phyloP scores from a whole-genome alignment of 2,797 vertebrate species.

The Poeciliopsis turneri region DNA sequence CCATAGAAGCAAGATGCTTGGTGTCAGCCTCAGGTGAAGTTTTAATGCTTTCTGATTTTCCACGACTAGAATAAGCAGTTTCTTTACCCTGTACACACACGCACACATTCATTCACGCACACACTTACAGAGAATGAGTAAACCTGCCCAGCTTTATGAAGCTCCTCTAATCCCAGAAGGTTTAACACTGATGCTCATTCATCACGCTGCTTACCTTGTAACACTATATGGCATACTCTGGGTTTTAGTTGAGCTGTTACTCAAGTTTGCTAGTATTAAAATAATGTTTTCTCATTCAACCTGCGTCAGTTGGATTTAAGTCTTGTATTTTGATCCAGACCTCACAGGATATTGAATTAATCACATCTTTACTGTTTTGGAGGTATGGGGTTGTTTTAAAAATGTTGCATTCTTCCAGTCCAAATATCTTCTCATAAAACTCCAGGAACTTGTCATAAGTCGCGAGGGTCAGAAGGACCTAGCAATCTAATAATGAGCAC shows the following conservation, averaged over 20 bases:
- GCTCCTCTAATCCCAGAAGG: constrained; percentile 76
- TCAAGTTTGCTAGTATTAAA: constrained; percentile 73
- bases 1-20: constrained; percentile 79
- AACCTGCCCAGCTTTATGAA: constrained; percentile 79
- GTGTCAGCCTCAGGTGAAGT: constrained; percentile 81
- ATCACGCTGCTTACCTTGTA: constrained; percentile 76
- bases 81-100: constrained; percentile 56
- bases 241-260: constrained; percentile 75
- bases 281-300: constrained; percentile 56
- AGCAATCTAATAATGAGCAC: background rate
- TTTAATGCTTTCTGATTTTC: constrained; percentile 81
- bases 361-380: constrained; percentile 1
- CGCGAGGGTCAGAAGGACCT: background rate
- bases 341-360: constrained; percentile 37
- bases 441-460: background rate
- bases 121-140: constrained; percentile 54
- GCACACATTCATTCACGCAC: constrained; percentile 17
- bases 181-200: constrained; percentile 81
- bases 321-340: constrained; percentile 41
- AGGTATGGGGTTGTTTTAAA: constrained; percentile 1
- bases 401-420: background rate
- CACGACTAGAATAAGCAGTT: constrained; percentile 74
- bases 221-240: constrained; percentile 80
- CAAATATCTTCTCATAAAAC: background rate
- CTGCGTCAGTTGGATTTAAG: constrained; percentile 28